Evolutionary conservation across 2,888 invertebrate genomes (phyloP).

Genomic region (Trachelus iudaicus): DNA sequence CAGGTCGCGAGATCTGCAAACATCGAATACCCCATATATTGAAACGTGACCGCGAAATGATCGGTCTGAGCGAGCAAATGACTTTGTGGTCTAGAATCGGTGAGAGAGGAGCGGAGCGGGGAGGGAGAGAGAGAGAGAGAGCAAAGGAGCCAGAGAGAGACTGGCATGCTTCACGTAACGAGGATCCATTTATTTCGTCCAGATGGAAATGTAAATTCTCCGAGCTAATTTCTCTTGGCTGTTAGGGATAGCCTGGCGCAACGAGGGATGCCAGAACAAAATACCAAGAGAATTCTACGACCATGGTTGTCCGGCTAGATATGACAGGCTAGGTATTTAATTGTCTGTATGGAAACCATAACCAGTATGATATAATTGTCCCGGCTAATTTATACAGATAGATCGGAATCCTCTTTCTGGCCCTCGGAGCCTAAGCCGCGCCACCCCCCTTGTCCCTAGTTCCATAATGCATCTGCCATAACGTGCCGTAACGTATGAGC

Average conservation of each 20-base stretch:
- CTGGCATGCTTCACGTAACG: slow-evolving; percentile 46
- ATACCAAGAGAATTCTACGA: too few species aligned
- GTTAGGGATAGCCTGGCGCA: not conserved
- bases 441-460: not conserved
- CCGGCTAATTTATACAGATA: slow-evolving; percentile 48
- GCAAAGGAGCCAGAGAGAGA: slow-evolving; percentile 7
- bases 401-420: slow-evolving; percentile 6
- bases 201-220: slow-evolving; percentile 58
- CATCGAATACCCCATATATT: too few species aligned
- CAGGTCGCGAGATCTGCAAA: too few species aligned
- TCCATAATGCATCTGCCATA: not conserved
- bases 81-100: too few species aligned
- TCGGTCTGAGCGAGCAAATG: too few species aligned
- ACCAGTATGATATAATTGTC: slow-evolving; percentile 46
- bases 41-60: too few species aligned
- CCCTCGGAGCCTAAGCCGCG: not conserved
- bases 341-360: slow-evolving; percentile 30
- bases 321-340: slow-evolving; percentile 46
- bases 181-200: slow-evolving; percentile 60
- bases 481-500: not conserved
- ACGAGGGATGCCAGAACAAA: too few species aligned
- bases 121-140: not conserved
- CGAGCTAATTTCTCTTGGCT: slow-evolving; percentile 56
- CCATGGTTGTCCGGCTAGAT: slow-evolving; percentile 13
- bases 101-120: not conserved